Evolutionary conservation across 2,797 vertebrate genomes (phyloP).

Genomic region (Xenentodon cancila): DNA sequence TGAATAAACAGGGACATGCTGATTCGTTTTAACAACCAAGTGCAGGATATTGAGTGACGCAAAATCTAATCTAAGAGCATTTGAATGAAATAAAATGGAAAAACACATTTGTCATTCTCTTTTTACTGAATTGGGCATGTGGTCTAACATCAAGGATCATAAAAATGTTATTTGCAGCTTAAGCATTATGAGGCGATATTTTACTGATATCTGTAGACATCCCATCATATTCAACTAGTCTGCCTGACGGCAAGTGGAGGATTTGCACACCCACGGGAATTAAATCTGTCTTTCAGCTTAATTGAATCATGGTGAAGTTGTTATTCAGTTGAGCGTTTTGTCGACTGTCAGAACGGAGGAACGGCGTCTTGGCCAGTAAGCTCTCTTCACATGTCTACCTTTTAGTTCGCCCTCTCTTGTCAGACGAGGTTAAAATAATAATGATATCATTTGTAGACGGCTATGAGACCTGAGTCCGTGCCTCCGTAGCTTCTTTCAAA

Average conservation of each 20-base stretch:
- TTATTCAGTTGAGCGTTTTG: not conserved
- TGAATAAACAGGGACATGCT: not conserved
- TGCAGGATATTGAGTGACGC: too few species aligned
- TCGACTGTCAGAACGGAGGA: too few species aligned
- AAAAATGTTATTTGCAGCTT: too few species aligned
- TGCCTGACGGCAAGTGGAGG: not conserved
- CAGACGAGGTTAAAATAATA: not conserved
- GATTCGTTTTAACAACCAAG: not conserved
- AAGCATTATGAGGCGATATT: constrained; percentile 3
- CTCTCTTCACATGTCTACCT: not conserved
- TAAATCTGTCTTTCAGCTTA: not conserved
- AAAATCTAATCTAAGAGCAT: too few species aligned
- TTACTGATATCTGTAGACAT: not conserved
- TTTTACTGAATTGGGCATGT: too few species aligned
- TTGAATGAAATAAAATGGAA: too few species aligned
- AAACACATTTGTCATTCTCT: too few species aligned
- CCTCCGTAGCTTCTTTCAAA: too few species aligned
- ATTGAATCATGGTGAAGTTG: not conserved
- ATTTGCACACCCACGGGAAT: not conserved
- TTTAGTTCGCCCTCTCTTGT: not conserved
- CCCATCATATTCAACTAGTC: not conserved
- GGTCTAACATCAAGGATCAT: too few species aligned
- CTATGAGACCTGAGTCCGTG: not conserved
- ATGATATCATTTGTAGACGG: not conserved
- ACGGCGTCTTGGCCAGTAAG: not conserved